Percentiles rank a stretch among this genome's conserved stretches.
These are phyloP conservation scores for Diadophis punctatus DNA, from an alignment of 2,113 vertebrate genomes.

Conservation along the genomic window DNA sequence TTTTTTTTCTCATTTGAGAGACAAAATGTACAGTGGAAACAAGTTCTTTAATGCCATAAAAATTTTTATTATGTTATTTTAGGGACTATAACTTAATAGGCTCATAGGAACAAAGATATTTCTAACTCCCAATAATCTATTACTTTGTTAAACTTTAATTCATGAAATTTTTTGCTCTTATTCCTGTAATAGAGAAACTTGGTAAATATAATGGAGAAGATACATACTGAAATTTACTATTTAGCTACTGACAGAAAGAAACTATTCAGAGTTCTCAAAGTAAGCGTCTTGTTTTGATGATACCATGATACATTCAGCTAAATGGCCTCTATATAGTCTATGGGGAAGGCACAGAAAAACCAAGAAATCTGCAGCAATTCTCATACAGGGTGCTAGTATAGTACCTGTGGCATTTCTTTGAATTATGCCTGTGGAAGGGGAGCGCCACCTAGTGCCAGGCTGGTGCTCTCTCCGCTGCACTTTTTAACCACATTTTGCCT, in stretches of 20 bases:
- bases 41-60: not conserved
- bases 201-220: not conserved
- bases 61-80: not conserved
- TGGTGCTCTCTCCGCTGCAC: not conserved
- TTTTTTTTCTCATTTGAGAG: not conserved
- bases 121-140: not conserved
- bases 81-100: not conserved
- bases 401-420: fast-evolving
- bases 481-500: not conserved
- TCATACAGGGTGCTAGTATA: not conserved
- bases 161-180: not conserved
- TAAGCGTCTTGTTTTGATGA: not conserved
- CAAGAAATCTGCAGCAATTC: not conserved
- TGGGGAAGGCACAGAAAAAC: not conserved
- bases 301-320: not conserved
- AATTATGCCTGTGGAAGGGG: fast-evolving
- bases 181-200: not conserved
- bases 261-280: not conserved
- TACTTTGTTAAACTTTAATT: not conserved
- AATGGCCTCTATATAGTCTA: not conserved
- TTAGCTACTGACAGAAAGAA: not conserved
- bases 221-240: not conserved
- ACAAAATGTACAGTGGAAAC: not conserved
- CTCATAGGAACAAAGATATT: not conserved
- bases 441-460: slow-evolving; percentile 36